These are phyloP conservation scores for Pristionchus maxplancki DNA, from an alignment of 2,888 invertebrate species.

Conservation along the genomic window DNA sequence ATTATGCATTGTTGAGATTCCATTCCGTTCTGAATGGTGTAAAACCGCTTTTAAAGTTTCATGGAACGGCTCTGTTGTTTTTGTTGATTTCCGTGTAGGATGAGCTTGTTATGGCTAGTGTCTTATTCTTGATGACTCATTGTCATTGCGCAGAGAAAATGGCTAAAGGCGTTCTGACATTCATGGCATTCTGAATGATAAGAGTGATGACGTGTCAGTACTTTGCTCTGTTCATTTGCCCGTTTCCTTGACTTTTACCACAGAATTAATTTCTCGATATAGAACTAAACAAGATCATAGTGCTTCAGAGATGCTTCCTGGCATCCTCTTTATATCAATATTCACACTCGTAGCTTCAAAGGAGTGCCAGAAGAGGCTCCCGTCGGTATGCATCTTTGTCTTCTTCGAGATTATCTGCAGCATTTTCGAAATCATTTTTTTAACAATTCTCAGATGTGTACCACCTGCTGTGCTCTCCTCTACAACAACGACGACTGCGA, in stretches of 20 bases:
- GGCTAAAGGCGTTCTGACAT: background rate
- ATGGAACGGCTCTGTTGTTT: background rate
- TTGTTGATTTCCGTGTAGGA: background rate
- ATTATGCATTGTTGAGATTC: background rate
- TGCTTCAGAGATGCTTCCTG: background rate
- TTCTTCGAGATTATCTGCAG: background rate
- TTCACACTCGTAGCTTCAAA: background rate
- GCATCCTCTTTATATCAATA: background rate
- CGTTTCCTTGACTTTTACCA: background rate
- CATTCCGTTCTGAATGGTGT: background rate
- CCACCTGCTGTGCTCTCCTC: conserved; percentile 14
- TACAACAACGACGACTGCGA: conserved; percentile 43
- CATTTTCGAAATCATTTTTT: background rate
- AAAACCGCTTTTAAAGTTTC: background rate
- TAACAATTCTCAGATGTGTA: background rate
- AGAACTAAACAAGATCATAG: no score
- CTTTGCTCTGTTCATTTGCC: background rate
- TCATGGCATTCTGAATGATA: background rate
- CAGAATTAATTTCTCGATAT: background rate
- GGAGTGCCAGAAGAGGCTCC: background rate
- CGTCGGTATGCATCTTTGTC: background rate
- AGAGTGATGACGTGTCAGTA: background rate
- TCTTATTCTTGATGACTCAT: background rate
- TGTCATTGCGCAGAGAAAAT: background rate
- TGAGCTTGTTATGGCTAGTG: background rate